phyloP scores from a whole-genome alignment of 2,888 invertebrate species.

The Volucella zonaria region DNA sequence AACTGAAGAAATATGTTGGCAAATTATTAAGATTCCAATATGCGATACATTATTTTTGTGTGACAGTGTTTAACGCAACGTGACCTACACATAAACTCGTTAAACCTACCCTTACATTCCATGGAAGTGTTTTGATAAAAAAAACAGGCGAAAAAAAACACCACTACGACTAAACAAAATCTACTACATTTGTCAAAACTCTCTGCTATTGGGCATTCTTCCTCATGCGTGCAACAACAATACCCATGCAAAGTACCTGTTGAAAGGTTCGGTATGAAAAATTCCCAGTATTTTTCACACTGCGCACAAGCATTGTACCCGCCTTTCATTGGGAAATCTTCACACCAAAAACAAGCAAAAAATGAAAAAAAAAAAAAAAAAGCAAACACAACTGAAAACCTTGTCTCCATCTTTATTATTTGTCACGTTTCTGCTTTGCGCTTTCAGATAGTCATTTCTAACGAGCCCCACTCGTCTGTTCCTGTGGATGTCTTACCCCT shows the following conservation, averaged over 20 bases:
- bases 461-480: slow-evolving; percentile 2
- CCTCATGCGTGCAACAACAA: slow-evolving; percentile 70
- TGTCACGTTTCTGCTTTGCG: slow-evolving; percentile 46
- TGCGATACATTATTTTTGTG: slow-evolving; percentile 4
- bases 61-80: slow-evolving; percentile 44
- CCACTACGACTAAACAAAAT: slow-evolving; percentile 47
- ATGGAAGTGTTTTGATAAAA: slow-evolving; percentile 17
- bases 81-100: slow-evolving; percentile 51
- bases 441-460: slow-evolving; percentile 41
- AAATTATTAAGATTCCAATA: background rate
- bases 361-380: too few relatives aligned
- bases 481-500: slow-evolving; percentile 10
- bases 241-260: slow-evolving; percentile 60
- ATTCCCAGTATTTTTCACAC: slow-evolving; percentile 65
- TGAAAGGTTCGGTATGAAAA: slow-evolving; percentile 50
- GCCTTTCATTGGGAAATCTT: slow-evolving; percentile 65
- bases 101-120: slow-evolving; percentile 51
- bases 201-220: slow-evolving; percentile 69
- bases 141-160: slow-evolving; percentile 1
- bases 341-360: background rate
- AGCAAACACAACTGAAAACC: slow-evolving; percentile 6
- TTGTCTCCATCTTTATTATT: slow-evolving; percentile 47
- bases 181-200: slow-evolving; percentile 65
- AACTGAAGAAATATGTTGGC: too few relatives aligned
- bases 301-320: slow-evolving; percentile 71